A percentile compares a stretch with the other conserved stretches of the same genome.
These are phyloP conservation scores for Cyrtodaria siliqua DNA, from an alignment of 2,888 invertebrate genomes.

Conservation along the genomic window DNA sequence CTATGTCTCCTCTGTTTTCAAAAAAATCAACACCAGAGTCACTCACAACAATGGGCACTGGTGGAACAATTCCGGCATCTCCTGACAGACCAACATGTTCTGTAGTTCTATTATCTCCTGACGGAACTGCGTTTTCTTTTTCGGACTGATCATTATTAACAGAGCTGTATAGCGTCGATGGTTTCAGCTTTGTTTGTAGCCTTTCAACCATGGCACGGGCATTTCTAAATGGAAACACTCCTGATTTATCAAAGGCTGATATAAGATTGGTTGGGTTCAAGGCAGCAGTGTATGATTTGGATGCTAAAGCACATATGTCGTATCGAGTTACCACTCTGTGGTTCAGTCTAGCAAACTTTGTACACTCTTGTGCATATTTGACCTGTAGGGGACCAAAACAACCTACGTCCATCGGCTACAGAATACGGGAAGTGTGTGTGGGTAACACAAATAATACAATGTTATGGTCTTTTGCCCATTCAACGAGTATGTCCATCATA, in stretches of 20 bases:
- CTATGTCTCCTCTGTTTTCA: too few species aligned
- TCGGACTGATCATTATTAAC: too few species aligned
- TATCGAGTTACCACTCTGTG: slow-evolving; percentile 17
- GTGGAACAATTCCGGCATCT: too few species aligned
- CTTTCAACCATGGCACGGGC: too few species aligned
- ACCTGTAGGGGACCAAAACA: slow-evolving; percentile 36
- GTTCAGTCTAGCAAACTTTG: slow-evolving; percentile 9
- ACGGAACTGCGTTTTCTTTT: too few species aligned
- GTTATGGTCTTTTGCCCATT: slow-evolving; percentile 28
- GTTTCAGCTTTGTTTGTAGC: too few species aligned
- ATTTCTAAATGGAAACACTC: too few species aligned
- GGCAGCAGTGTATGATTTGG: slow-evolving; percentile 23
- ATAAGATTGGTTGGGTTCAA: slow-evolving; percentile 17
- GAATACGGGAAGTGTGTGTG: slow-evolving; percentile 19
- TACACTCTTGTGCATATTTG: slow-evolving; percentile 20
- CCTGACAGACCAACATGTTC: too few species aligned
- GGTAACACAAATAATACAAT: slow-evolving; percentile 36
- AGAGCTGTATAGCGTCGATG: too few species aligned
- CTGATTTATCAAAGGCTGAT: slow-evolving; percentile 22
- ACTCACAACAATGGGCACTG: too few species aligned
- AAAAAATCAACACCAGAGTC: too few species aligned
- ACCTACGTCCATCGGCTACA: slow-evolving; percentile 29
- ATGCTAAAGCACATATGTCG: slow-evolving; percentile 20
- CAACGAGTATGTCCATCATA: slow-evolving; percentile 33
- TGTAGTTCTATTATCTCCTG: too few species aligned